Evolutionary conservation across 2,113 vertebrate genomes (phyloP).

Genomic region (Perca schrenkii): DNA sequence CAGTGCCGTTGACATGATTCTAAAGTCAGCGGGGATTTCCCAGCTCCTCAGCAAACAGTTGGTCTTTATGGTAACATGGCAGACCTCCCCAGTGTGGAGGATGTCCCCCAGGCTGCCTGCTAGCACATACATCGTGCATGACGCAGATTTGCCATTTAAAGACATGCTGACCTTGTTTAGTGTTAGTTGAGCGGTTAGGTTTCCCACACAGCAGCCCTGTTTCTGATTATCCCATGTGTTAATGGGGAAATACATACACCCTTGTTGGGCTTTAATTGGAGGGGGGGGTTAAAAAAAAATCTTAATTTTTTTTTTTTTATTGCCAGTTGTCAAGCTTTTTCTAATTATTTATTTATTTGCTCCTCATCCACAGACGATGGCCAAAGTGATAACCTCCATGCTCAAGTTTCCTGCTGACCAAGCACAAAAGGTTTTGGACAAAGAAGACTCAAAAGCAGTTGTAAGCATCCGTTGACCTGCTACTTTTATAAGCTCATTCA

Average conservation of each 20-base stretch:
- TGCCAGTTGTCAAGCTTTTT: background rate
- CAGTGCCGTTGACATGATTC: constrained; percentile 63
- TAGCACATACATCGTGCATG: constrained; percentile 68
- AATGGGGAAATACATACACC: constrained; percentile 62
- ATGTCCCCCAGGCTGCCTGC: constrained; percentile 72
- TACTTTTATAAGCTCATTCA: background rate
- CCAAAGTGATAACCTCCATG: constrained; percentile 97
- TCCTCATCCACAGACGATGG: constrained; percentile 91
- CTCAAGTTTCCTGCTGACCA: constrained; percentile 96
- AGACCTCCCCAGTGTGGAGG: constrained; percentile 68
- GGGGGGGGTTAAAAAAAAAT: background rate
- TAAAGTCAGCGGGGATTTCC: constrained; percentile 79
- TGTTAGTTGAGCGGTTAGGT: constrained; percentile 59
- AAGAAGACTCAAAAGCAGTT: constrained; percentile 90
- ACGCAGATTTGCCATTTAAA: constrained; percentile 73
- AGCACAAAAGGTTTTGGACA: constrained; percentile 94
- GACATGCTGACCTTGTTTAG: constrained; percentile 69
- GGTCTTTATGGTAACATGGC: constrained; percentile 65
- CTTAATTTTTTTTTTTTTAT: background rate
- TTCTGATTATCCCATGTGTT: constrained; percentile 79
- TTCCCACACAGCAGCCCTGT: constrained; percentile 74
- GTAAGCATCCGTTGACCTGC: constrained; percentile 82
- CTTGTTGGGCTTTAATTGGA: constrained; percentile 55
- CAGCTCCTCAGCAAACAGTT: constrained; percentile 68
- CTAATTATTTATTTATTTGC: background rate